Percentiles rank a stretch among this genome's conserved stretches.
These are phyloP conservation scores for Rhabdomys dilectus DNA, from an alignment of 2,113 vertebrate species.

Conservation along the genomic window DNA sequence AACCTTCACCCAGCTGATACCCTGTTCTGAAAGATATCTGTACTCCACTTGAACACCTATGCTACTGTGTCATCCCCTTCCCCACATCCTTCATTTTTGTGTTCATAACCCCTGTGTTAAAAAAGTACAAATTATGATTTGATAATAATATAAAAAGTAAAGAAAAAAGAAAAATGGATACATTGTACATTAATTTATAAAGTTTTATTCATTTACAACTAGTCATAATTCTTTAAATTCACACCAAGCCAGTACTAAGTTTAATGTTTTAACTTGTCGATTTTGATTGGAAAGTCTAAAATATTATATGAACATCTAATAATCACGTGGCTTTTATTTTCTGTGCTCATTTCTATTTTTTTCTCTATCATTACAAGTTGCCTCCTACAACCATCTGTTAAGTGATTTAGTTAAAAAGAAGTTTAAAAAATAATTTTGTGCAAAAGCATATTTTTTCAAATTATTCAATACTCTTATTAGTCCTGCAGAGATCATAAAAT, in stretches of 20 bases:
- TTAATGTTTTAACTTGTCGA: neutral
- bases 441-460: constrained; percentile 27
- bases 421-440: neutral
- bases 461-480: constrained; percentile 9
- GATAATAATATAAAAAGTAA: too few relatives aligned
- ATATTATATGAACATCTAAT: neutral
- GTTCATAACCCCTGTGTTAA: too few relatives aligned
- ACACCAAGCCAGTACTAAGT: neutral
- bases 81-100: too few relatives aligned
- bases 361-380: neutral
- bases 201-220: neutral
- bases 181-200: neutral
- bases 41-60: too few relatives aligned
- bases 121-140: too few relatives aligned
- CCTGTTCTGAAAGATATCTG: too few relatives aligned
- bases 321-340: constrained; percentile 29
- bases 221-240: neutral
- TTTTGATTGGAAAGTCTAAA: constrained; percentile 36
- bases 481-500: constrained; percentile 14
- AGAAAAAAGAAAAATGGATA: too few relatives aligned
- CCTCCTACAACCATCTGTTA: neutral
- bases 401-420: constrained; percentile 31
- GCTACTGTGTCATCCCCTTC: too few relatives aligned
- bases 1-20: too few relatives aligned
- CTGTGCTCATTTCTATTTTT: neutral